A percentile compares a stretch with the other conserved stretches of the same genome.
phyloP scores from a whole-genome alignment of 1,140 invertebrate genomes.

The Diorhabda carinulata region DNA sequence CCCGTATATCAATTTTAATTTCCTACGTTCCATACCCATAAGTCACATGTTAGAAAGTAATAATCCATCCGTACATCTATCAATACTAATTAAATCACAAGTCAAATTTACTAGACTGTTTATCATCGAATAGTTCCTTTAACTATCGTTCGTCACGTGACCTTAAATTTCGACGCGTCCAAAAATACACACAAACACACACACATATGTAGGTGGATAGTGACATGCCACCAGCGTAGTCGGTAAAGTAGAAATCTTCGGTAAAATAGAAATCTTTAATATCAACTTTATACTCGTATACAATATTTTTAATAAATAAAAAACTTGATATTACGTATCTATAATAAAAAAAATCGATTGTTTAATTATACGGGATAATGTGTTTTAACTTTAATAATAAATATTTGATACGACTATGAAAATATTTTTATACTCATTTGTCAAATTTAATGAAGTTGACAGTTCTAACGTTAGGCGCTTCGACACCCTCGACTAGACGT shows the following conservation, averaged over 20 bases:
- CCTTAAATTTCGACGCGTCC: neutral
- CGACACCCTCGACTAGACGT: constrained; percentile 40
- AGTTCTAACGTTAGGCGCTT: constrained; percentile 37
- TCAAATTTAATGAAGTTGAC: constrained; percentile 47
- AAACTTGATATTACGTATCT: too few species aligned
- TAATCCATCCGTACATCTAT: constrained; percentile 17
- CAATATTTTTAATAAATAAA: too few species aligned
- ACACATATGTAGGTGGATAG: too few species aligned
- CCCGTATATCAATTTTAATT: constrained; percentile 11
- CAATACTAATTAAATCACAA: constrained; percentile 24
- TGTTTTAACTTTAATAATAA: too few species aligned
- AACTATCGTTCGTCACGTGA: constrained; percentile 22
- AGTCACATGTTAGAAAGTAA: constrained; percentile 21
- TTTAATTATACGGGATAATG: too few species aligned
- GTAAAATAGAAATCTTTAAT: too few species aligned
- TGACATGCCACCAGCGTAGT: too few species aligned
- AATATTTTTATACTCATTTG: constrained; percentile 43
- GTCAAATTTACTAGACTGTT: constrained; percentile 13
- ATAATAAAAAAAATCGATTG: too few species aligned
- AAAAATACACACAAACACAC: constrained; percentile 27
- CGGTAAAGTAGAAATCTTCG: too few species aligned
- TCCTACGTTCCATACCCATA: constrained; percentile 12
- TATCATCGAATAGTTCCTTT: constrained; percentile 11
- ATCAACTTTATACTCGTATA: too few species aligned
- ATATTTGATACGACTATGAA: too few species aligned